phyloP scores from a whole-genome alignment of 1,140 invertebrate genomes.

The Drosophila burlai region DNA sequence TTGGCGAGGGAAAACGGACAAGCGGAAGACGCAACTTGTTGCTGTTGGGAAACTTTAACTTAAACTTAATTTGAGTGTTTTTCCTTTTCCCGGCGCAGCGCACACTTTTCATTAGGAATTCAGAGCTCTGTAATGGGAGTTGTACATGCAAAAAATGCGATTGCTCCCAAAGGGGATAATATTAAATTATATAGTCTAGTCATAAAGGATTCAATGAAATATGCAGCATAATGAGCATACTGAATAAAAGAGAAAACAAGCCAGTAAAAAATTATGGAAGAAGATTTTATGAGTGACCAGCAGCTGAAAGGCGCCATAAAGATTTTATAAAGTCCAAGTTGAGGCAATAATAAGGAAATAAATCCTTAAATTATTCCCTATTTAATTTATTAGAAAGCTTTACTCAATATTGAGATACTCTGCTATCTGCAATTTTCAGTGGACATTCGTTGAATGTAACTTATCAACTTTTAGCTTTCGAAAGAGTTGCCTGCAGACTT shows the following conservation, averaged over 20 bases:
- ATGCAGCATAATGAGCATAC: slow-evolving; percentile 5
- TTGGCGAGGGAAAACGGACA: not conserved
- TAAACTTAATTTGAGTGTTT: slow-evolving; percentile 28
- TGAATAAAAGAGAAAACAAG: not conserved
- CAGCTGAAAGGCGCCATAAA: not conserved
- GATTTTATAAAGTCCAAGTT: slow-evolving; percentile 11
- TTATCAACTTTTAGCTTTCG: slow-evolving; percentile 1
- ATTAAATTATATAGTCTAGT: slow-evolving; percentile 19
- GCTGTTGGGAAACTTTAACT: slow-evolving; percentile 20
- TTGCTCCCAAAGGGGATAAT: slow-evolving; percentile 12
- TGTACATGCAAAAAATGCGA: slow-evolving; percentile 10
- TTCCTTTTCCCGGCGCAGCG: slow-evolving; percentile 2
- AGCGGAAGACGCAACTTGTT: slow-evolving; percentile 32
- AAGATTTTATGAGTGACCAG: slow-evolving; percentile 1
- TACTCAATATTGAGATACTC: not conserved
- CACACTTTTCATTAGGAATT: slow-evolving; percentile 2
- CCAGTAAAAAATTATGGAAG: not conserved
- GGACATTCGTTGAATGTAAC: not conserved
- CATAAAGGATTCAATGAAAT: slow-evolving; percentile 19
- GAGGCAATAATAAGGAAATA: not conserved
- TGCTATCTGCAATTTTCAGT: not conserved
- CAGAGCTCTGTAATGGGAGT: slow-evolving; percentile 11
- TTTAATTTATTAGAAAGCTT: slow-evolving; percentile 1
- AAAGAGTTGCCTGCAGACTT: not conserved
- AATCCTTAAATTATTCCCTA: not conserved